These are phyloP conservation scores for Sinocyclocheilus anophthalmus DNA, from an alignment of 2,113 vertebrate species.

Conservation along the genomic window DNA sequence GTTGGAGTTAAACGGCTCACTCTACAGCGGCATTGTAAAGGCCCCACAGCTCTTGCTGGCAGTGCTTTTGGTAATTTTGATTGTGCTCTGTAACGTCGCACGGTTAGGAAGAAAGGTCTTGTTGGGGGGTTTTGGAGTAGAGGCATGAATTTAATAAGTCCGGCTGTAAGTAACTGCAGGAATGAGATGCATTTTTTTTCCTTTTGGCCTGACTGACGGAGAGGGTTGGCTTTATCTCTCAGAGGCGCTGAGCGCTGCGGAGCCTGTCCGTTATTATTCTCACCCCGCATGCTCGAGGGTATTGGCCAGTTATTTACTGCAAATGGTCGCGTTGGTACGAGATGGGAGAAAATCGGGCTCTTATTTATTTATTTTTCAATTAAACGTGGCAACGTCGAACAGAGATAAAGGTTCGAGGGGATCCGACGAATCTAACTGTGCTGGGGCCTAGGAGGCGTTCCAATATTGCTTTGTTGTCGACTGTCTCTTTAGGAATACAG, in stretches of 20 bases:
- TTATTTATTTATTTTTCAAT: constrained; percentile 57
- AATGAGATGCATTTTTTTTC: constrained; percentile 64
- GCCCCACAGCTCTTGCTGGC: constrained; percentile 42
- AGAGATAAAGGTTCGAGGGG: constrained; percentile 53
- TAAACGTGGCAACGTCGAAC: constrained; percentile 49
- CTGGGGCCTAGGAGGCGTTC: constrained; percentile 37
- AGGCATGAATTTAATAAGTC: constrained; percentile 73
- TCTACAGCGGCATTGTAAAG: constrained; percentile 42
- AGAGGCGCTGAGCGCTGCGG: constrained; percentile 59
- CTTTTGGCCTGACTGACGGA: constrained; percentile 68
- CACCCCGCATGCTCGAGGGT: too few relatives aligned
- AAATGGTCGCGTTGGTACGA: constrained; percentile 53
- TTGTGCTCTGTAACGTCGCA: constrained; percentile 71
- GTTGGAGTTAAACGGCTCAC: constrained; percentile 39
- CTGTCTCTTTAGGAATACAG: constrained; percentile 51
- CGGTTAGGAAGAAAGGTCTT: constrained; percentile 41
- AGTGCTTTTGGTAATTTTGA: constrained; percentile 67
- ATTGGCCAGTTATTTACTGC: constrained; percentile 64
- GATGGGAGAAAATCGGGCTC: constrained; percentile 50
- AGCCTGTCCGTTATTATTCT: too few relatives aligned
- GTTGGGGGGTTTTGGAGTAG: constrained; percentile 49
- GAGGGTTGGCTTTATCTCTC: constrained; percentile 70
- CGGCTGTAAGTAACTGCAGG: constrained; percentile 70
- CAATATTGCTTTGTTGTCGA: constrained; percentile 42
- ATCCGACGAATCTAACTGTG: constrained; percentile 39